Conservation (phyloP, 2,888 invertebrate species). For the Brachylomia viminalis region DNA sequence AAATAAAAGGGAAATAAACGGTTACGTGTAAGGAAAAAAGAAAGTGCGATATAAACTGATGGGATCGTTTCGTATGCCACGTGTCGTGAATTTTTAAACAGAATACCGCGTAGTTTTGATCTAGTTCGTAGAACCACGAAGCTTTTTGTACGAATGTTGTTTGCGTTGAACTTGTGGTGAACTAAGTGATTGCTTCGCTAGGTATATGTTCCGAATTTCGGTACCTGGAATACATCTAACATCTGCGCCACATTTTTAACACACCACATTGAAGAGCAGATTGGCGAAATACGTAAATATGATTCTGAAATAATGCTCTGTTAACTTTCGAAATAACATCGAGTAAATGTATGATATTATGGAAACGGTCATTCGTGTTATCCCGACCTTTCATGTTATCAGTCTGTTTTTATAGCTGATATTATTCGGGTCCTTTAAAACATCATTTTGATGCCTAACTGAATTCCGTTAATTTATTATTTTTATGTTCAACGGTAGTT, state of each 20-base stretch:
- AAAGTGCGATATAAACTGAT: constrained; percentile 70
- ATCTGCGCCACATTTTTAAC: constrained; percentile 36
- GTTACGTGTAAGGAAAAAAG: constrained; percentile 57
- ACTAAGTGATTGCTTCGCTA: constrained; percentile 67
- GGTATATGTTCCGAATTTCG: constrained; percentile 46
- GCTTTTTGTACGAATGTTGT: constrained; percentile 58
- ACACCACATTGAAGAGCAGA: constrained; percentile 5
- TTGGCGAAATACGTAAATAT: constrained; percentile 44
- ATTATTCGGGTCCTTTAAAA: constrained; percentile 35
- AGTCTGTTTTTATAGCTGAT: constrained; percentile 33
- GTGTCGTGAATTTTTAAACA: constrained; percentile 68
- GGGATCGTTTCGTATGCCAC: constrained; percentile 67
- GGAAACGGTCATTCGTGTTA: constrained; percentile 30
- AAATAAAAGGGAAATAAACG: constrained; percentile 61
- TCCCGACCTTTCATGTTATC: constrained; percentile 29
- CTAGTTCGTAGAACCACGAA: constrained; percentile 53
- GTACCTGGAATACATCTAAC: constrained; percentile 32
- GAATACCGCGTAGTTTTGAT: constrained; percentile 64
- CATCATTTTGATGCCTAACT: constrained; percentile 35
- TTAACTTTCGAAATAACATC: constrained; percentile 39
- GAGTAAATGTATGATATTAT: constrained; percentile 25
- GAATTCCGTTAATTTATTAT: constrained; percentile 29
- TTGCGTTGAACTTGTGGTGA: constrained; percentile 57
- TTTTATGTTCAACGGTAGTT: constrained; percentile 18
- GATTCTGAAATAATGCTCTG: constrained; percentile 25